These are phyloP conservation scores for Antrozous pallidus DNA, from an alignment of 2,797 vertebrate species.

Conservation along the genomic window DNA sequence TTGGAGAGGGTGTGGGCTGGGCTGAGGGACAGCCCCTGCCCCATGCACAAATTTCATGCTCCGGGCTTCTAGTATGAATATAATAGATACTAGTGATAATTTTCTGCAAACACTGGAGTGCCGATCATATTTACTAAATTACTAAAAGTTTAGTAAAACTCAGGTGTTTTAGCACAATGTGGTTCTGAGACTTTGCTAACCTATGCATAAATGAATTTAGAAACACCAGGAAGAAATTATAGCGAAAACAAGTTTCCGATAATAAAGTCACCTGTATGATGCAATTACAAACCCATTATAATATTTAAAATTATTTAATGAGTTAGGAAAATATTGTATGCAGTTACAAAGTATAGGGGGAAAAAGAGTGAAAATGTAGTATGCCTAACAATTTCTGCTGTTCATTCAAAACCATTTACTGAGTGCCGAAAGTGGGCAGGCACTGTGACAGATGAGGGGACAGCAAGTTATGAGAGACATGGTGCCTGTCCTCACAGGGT, in stretches of 20 bases:
- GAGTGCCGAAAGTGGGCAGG: not conserved
- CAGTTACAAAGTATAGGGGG: not conserved
- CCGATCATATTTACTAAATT: not conserved
- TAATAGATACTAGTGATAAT: not conserved
- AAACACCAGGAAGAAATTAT: not conserved
- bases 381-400: not conserved
- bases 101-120: not conserved
- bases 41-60: too few relatives aligned
- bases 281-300: conserved; percentile 9
- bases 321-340: not conserved
- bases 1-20: too few relatives aligned
- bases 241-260: not conserved
- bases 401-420: not conserved
- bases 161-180: not conserved
- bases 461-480: not conserved
- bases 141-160: not conserved
- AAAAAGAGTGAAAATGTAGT: not conserved
- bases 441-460: not conserved
- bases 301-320: conserved; percentile 9
- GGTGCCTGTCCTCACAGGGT: not conserved
- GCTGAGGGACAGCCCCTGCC: too few relatives aligned
- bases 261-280: not conserved
- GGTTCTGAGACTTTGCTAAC: not conserved
- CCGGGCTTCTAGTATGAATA: not conserved
- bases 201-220: not conserved